Percentiles rank a stretch among this genome's conserved stretches.
These are phyloP conservation scores for Siniperca knerii DNA, from an alignment of 2,113 vertebrate genomes.

Conservation along the genomic window DNA sequence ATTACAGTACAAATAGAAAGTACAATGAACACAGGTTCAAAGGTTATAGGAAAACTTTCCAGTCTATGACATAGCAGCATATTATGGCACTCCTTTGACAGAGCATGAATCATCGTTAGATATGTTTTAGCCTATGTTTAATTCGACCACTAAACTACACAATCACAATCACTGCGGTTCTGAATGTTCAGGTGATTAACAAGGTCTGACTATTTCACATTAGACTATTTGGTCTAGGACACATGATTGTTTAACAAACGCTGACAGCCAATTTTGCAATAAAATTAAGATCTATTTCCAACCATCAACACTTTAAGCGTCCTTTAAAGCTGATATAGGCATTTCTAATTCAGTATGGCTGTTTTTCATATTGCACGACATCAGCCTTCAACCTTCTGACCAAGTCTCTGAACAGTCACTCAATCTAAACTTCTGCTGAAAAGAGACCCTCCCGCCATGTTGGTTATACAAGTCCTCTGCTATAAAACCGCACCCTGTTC, in stretches of 20 bases:
- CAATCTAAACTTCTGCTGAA: constrained; percentile 32
- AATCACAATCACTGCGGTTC: constrained; percentile 71
- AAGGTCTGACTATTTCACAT: constrained; percentile 40
- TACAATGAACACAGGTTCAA: constrained; percentile 61
- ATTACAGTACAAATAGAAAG: constrained; percentile 78
- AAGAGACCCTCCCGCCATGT: constrained; percentile 30
- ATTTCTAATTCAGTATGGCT: constrained; percentile 54
- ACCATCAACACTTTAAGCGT: constrained; percentile 66
- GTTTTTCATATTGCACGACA: constrained; percentile 73
- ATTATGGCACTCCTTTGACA: constrained; percentile 75
- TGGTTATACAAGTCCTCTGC: constrained; percentile 34
- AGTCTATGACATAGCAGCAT: constrained; percentile 83
- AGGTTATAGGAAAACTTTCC: constrained; percentile 74
- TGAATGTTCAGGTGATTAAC: constrained; percentile 58
- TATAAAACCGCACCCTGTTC: constrained; percentile 35
- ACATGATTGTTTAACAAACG: constrained; percentile 68
- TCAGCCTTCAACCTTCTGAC: constrained; percentile 42
- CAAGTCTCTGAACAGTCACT: constrained; percentile 31
- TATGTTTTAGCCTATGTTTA: constrained; percentile 49
- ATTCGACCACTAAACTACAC: constrained; percentile 56
- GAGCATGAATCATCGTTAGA: constrained; percentile 68
- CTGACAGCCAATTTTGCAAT: constrained; percentile 44
- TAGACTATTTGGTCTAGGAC: constrained; percentile 63
- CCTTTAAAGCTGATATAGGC: constrained; percentile 74
- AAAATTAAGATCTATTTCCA: constrained; percentile 33